Evolutionary conservation across 37 sponge, comb jelly and placozoan species (phyloP), one percentile per base, ranked within the genome.

Genomic region (Halichondria panicea): DNA sequence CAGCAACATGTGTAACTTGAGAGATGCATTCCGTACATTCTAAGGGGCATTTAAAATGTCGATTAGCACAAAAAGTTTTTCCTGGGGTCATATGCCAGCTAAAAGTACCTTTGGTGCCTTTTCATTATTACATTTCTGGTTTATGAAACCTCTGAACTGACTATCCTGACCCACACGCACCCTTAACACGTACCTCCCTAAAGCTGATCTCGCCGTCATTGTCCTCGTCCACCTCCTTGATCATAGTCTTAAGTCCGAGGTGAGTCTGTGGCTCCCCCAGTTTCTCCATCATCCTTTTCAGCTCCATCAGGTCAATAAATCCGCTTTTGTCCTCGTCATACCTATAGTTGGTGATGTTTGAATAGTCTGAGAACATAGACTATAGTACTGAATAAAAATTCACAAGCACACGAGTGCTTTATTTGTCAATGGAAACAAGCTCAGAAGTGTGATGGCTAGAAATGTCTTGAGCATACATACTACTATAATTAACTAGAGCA

Each of bases 211-310:
- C 57, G 18, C 78, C 82, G 52, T 94, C 95, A 53, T 91, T 91
- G 74, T 94, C 95, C 63, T 94, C 95, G 62, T 94, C 95, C 34
- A 94, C 92, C 30, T 79, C 79, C 63, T 89, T 91, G 59, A 94
- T 91, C 92, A 94, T 94, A 22, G 66, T 80, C 66, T 94, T 94
- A 31, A 94, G 82, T 5, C 73, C 86, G 24, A 91, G 61, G 70
- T 94, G 95, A 19, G 95, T 94, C 81, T 94, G 95, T 12, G 95
- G 95, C 48, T 87, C 88, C 2, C 95, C 95, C 21, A 94, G 66
- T 68, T 94, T 94, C 78, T 94, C 95, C 95, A 94, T 94, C 95
- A 94, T 94, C 86, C 83, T 42, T 75, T 94, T 94, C 21, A 94
- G 84, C 66, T 94, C 95, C 88, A 88, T 91, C 68, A 94, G 63